Evolutionary conservation across 2,113 vertebrate species (phyloP), one percentile per base, ranked within the genome.

Genomic region (Lathamus discolor): DNA sequence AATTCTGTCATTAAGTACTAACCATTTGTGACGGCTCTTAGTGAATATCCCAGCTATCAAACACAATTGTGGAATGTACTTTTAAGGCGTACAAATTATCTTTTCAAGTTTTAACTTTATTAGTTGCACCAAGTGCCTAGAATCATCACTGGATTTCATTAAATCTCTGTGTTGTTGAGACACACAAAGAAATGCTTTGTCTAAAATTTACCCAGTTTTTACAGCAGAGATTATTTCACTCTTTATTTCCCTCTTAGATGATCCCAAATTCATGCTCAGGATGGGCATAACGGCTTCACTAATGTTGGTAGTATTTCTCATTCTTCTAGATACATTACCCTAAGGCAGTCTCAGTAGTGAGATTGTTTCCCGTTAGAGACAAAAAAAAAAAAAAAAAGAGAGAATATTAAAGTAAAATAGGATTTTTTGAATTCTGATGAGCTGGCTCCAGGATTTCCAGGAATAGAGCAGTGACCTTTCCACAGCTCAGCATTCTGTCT

Each of bases 381-480:
- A 20, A 41, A 79, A 67, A 24, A 37, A 33, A 20, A 44, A n/a
- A 79, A 70, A 23, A 37, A 28, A 19, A 57, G 15, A 49, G 9
- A 72, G 18, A 92, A 67, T 86, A 88, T 93, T 57, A 78, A 95
- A 82, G 22, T 55, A 85, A 91, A 94, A 83, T 59, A 91, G 77
- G 33, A 82, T 89, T 92, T 96, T 25, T 91, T 95, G 77, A 96
- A 94, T 94, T 92, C 80, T 95, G 57, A 94, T 96, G 70, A 96
- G 81, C 91, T 96, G 86, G 86, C 70, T 95, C 33, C 74, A 85
- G 62, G 44, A 92, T 92, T 95, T 92, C 93, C 83, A 89, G 83
- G 77, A 96, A 92, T 63, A 96, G 77, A 92, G 64, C 8, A 6
- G 77, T 94, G 92, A 93, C 86, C 92, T 95, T 94, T 96, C 66